These are phyloP conservation scores for Hypselothyrea guttata DNA, from an alignment of 2,888 invertebrate species.

Conservation along the genomic window DNA sequence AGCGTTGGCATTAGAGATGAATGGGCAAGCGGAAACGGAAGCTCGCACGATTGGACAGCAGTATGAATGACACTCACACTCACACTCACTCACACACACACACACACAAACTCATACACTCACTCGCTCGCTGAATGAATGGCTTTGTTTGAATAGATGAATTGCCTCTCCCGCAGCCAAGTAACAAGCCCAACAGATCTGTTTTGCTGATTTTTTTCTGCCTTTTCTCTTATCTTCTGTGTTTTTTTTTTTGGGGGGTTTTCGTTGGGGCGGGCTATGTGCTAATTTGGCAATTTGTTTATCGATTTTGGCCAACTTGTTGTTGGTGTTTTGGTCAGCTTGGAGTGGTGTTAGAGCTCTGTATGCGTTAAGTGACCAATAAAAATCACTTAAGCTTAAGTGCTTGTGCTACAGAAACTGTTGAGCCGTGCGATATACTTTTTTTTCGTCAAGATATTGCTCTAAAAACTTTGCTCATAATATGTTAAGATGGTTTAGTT, in stretches of 20 bases:
- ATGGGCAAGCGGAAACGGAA: conserved; percentile 48
- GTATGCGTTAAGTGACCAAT: conserved; percentile 72
- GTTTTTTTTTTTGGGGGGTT: conserved; percentile 16
- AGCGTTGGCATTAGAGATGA: conserved; percentile 56
- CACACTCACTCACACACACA: too few relatives aligned
- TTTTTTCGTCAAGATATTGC: conserved; percentile 46
- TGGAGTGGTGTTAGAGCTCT: conserved; percentile 10
- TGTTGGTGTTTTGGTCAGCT: conserved; percentile 42
- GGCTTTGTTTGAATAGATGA: conserved; percentile 75
- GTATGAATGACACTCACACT: conserved; percentile 66
- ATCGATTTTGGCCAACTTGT: conserved; percentile 60
- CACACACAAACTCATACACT: conserved; percentile 8
- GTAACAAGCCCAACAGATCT: conserved; percentile 59
- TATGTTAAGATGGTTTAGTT: background rate
- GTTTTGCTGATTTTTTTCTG: conserved; percentile 36
- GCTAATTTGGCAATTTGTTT: conserved; percentile 79
- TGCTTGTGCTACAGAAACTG: conserved; percentile 59
- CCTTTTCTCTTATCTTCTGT: background rate
- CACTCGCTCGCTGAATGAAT: conserved; percentile 56
- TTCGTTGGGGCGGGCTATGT: conserved; percentile 42
- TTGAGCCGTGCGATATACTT: conserved; percentile 38
- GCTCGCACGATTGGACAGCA: conserved; percentile 68
- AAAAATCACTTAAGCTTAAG: conserved; percentile 79
- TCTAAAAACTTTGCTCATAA: conserved; percentile 41
- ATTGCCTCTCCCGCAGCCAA: conserved; percentile 65